phyloP scores from a whole-genome alignment of 1,140 invertebrate species.

The Pseudomyrmex pallidus region DNA sequence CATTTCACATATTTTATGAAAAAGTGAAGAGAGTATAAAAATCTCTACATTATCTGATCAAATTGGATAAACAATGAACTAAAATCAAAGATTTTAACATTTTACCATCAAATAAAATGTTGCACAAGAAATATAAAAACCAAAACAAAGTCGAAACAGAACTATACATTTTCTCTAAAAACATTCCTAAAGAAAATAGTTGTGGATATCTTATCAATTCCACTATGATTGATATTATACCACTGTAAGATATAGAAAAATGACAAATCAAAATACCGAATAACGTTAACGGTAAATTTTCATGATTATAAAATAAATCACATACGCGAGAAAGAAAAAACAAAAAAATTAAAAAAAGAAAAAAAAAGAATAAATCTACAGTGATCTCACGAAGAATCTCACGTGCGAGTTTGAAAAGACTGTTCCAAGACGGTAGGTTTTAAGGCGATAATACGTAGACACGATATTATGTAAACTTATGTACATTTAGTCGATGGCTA shows the following conservation, averaged over 20 bases:
- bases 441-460: constrained; percentile 53
- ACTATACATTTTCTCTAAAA: background rate
- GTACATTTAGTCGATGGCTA: constrained; percentile 65
- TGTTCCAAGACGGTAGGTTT: constrained; percentile 35
- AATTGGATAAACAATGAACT: constrained; percentile 2
- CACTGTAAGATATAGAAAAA: constrained; percentile 32
- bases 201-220: background rate
- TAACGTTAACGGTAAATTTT: constrained; percentile 17
- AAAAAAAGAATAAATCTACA: constrained; percentile 1
- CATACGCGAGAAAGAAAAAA: background rate
- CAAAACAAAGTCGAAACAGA: constrained; percentile 2
- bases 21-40: constrained; percentile 9
- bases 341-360: background rate
- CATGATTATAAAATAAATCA: background rate
- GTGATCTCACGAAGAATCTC: constrained; percentile 19
- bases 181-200: background rate
- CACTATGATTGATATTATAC: background rate
- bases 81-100: background rate
- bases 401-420: constrained; percentile 27
- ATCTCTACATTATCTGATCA: constrained; percentile 19
- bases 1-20: background rate
- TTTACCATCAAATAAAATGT: constrained; percentile 3
- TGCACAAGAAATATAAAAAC: background rate
- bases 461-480: constrained; percentile 33
- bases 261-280: constrained; percentile 44